Evolutionary conservation across 1,140 invertebrate genomes (phyloP).

Genomic region (Gonatopus flavifemur): DNA sequence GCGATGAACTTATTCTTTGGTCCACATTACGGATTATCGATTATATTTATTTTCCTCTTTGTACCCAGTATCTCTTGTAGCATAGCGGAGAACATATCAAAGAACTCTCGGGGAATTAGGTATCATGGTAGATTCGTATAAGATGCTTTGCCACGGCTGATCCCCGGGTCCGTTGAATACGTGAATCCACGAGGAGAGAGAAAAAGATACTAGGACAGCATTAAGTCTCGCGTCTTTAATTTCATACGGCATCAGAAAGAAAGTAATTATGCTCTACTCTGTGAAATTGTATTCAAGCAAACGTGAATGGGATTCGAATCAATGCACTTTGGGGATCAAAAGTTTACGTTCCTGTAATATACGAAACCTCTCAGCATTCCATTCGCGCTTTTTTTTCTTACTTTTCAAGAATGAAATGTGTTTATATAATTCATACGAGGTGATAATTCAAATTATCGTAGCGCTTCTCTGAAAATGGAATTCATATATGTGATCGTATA

Average conservation of each 20-base stretch:
- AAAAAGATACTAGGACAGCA: too few species aligned
- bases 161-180: slow-evolving; percentile 31
- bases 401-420: too few species aligned
- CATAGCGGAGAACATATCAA: slow-evolving; percentile 25
- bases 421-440: too few species aligned
- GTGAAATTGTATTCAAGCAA: too few species aligned
- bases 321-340: too few species aligned
- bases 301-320: too few species aligned
- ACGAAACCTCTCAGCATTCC: too few species aligned
- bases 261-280: slow-evolving; percentile 24
- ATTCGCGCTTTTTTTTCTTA: too few species aligned
- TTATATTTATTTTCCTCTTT: slow-evolving; percentile 39
- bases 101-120: slow-evolving; percentile 38
- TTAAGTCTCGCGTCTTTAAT: slow-evolving; percentile 17
- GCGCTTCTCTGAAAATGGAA: too few species aligned
- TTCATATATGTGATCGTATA: too few species aligned
- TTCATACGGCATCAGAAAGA: background rate
- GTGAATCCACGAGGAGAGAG: slow-evolving; percentile 15
- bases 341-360: too few species aligned
- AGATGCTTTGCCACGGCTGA: slow-evolving; percentile 40
- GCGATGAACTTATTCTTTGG: slow-evolving; percentile 4
- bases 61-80: slow-evolving; percentile 6
- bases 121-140: slow-evolving; percentile 21
- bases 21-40: slow-evolving; percentile 27
- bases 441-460: too few species aligned